Percentiles rank a stretch among this genome's conserved stretches.
phyloP scores from a whole-genome alignment of 2,797 vertebrate species.

The Carduelis carduelis region DNA sequence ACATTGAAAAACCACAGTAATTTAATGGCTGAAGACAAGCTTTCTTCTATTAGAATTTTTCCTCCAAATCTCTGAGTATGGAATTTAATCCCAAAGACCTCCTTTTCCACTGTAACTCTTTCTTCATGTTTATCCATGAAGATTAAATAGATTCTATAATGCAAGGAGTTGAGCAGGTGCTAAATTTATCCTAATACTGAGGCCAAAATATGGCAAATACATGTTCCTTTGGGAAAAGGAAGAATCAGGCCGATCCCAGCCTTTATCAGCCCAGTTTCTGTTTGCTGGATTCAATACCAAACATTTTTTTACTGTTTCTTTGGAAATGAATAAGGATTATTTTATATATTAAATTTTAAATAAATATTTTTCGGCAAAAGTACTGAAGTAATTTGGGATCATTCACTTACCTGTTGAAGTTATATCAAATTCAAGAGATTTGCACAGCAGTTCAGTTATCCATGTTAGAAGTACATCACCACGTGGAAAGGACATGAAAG shows the following conservation, averaged over 20 bases:
- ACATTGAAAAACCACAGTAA: neutral
- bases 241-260: neutral
- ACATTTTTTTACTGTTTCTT: neutral
- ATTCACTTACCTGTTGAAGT: constrained; percentile 75
- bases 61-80: neutral
- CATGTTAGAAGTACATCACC: constrained; percentile 15
- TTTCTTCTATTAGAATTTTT: neutral
- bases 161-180: neutral
- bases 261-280: neutral
- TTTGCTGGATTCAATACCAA: neutral
- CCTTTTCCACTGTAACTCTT: neutral
- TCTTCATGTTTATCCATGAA: neutral
- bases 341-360: neutral
- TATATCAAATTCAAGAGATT: constrained; percentile 13
- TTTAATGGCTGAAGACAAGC: neutral
- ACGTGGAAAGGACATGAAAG: constrained; percentile 21
- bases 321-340: neutral
- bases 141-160: neutral
- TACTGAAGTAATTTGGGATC: neutral
- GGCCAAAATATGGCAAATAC: neutral
- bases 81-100: neutral
- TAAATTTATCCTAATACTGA: neutral
- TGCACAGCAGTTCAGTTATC: constrained; percentile 4
- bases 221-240: neutral
- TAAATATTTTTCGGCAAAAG: neutral